Percentiles rank a stretch among this genome's conserved stretches.
Conservation (phyloP, 2,797 vertebrate genomes). For the Rhinophrynus dorsalis region DNA sequence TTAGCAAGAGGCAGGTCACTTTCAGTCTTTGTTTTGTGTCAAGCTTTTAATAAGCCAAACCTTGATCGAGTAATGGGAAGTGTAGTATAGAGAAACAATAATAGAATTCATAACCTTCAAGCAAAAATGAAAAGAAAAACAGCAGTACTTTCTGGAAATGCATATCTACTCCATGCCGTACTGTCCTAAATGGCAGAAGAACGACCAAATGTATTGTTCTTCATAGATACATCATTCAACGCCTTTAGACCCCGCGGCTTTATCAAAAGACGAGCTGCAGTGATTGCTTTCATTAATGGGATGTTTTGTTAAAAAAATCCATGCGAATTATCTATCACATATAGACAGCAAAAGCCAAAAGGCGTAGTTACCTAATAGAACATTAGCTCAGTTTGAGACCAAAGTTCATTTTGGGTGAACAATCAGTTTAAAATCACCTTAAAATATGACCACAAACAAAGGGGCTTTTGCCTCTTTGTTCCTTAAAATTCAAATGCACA, state of each 20-base stretch:
- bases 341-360: constrained; percentile 77
- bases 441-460: constrained; percentile 77
- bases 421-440: constrained; percentile 78
- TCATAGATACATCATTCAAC: constrained; percentile 75
- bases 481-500: constrained; percentile 84
- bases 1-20: constrained; percentile 78
- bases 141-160: constrained; percentile 75
- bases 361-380: constrained; percentile 76
- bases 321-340: constrained; percentile 73
- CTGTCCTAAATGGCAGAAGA: constrained; percentile 83
- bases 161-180: constrained; percentile 72
- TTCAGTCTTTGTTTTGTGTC: constrained; percentile 83
- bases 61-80: constrained; percentile 78
- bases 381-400: constrained; percentile 75
- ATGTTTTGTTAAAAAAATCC: constrained; percentile 84
- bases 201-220: constrained; percentile 78
- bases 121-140: constrained; percentile 67
- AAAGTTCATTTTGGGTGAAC: constrained; percentile 73
- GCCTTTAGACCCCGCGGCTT: constrained; percentile 86
- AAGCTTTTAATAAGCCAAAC: constrained; percentile 75
- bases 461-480: constrained; percentile 65
- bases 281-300: constrained; percentile 87
- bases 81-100: constrained; percentile 30
- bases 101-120: constrained; percentile 70
- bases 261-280: constrained; percentile 85